Percentiles rank a stretch among this genome's conserved stretches.
Conservation (phyloP, 2,797 vertebrate genomes). For the Tapirus indicus region DNA sequence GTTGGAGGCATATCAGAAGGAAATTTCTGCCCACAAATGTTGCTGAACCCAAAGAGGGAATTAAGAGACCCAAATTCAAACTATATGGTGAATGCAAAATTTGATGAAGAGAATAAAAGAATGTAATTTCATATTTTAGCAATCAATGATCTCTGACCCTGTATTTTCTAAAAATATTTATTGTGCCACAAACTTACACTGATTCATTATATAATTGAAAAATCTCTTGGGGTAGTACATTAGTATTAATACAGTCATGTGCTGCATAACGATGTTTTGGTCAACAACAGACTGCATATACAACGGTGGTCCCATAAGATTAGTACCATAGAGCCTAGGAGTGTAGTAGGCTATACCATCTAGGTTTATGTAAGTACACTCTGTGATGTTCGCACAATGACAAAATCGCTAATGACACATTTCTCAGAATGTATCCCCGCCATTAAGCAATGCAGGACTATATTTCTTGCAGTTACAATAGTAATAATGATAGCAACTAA, state of each 20-base stretch:
- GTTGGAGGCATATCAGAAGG: not conserved
- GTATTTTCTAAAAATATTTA: not conserved
- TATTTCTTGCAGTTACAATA: not conserved
- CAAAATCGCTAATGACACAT: too few species aligned
- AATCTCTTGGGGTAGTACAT: not conserved
- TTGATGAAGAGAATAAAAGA: slow-evolving; percentile 7
- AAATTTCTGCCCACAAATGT: slow-evolving; percentile 15
- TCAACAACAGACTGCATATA: too few species aligned
- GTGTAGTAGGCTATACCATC: too few species aligned
- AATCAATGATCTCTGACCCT: not conserved
- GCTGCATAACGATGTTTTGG: too few species aligned
- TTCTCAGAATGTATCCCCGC: too few species aligned
- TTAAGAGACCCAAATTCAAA: slow-evolving; percentile 37
- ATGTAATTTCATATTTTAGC: not conserved
- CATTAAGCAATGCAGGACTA: too few species aligned
- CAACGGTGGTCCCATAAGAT: too few species aligned
- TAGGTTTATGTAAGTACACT: too few species aligned
- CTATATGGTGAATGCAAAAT: not conserved
- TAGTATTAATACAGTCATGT: too few species aligned
- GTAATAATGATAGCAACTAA: not conserved
- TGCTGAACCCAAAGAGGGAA: not conserved
- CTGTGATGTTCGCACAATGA: too few species aligned
- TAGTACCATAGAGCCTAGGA: too few species aligned
- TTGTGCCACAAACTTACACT: not conserved
- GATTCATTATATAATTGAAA: not conserved